Evolutionary conservation across 2,113 vertebrate genomes (phyloP).

Genomic region (Saimiri boliviensis): DNA sequence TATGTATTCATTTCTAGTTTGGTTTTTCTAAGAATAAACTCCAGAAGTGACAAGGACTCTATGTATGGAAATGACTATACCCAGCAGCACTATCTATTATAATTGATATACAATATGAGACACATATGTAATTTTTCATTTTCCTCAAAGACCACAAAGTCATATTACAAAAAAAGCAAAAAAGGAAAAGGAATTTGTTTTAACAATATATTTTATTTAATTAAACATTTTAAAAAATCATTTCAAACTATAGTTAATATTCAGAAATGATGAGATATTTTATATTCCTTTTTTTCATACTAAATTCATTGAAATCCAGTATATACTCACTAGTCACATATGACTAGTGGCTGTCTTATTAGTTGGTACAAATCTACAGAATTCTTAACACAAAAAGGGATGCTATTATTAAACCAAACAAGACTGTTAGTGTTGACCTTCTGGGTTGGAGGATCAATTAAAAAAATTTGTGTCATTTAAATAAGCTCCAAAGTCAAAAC

Average conservation of each 20-base stretch:
- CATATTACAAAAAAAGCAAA: not conserved
- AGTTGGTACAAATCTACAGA: not conserved
- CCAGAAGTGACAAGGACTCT: not conserved
- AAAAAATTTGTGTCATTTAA: not conserved
- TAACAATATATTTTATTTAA: conserved; percentile 22
- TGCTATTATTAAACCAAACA: not conserved
- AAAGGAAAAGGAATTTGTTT: not conserved
- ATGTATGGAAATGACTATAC: not conserved
- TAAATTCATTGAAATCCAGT: not conserved
- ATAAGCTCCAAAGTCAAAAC: not conserved
- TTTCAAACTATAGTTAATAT: not conserved
- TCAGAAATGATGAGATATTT: not conserved
- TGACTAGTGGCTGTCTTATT: not conserved
- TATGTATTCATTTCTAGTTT: not conserved
- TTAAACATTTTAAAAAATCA: not conserved
- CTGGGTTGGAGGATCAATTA: not conserved
- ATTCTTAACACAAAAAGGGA: not conserved
- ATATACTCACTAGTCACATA: not conserved
- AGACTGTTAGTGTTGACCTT: not conserved
- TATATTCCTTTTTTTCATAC: not conserved
- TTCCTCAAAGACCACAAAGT: not conserved
- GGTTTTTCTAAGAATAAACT: not conserved
- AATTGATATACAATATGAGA: not conserved
- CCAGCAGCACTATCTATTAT: not conserved
- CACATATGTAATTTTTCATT: not conserved